Conservation (phyloP, 2,797 vertebrate genomes). For the Carapus acus region DNA sequence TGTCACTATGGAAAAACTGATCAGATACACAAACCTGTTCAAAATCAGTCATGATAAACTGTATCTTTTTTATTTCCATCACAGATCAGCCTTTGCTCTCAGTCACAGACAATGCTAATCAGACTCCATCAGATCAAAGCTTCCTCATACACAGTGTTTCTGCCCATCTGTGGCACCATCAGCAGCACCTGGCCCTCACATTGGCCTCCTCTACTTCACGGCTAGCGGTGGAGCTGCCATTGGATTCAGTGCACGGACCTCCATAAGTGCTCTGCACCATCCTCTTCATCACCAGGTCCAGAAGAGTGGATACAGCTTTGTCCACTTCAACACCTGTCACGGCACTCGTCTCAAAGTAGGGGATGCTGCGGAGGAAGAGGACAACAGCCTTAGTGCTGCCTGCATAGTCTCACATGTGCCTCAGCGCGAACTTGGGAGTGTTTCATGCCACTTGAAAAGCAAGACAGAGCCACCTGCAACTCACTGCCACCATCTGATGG, state of each 20-base stretch:
- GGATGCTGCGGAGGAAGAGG: constrained; percentile 74
- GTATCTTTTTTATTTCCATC: constrained; percentile 2
- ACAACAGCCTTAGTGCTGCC: background rate
- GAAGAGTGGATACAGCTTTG: constrained; percentile 80
- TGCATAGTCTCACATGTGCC: background rate
- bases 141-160: constrained; percentile 3
- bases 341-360: constrained; percentile 91
- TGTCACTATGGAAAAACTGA: background rate
- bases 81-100: constrained; percentile 1
- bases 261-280: constrained; percentile 87
- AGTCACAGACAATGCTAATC: background rate
- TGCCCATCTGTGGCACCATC: constrained; percentile 17
- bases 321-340: constrained; percentile 82
- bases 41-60: background rate
- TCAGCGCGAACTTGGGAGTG: too few relatives aligned
- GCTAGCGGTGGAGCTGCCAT: constrained; percentile 36
- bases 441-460: background rate
- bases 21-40: background rate
- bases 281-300: constrained; percentile 92
- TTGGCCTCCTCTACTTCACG: constrained; percentile 42
- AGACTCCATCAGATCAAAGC: constrained; percentile 3
- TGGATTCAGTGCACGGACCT: constrained; percentile 39
- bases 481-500: constrained; percentile 35
- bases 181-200: constrained; percentile 56
- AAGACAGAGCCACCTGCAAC: background rate